Evolutionary conservation across 2,797 vertebrate species (phyloP).

Genomic region (Tarsius wallacei): DNA sequence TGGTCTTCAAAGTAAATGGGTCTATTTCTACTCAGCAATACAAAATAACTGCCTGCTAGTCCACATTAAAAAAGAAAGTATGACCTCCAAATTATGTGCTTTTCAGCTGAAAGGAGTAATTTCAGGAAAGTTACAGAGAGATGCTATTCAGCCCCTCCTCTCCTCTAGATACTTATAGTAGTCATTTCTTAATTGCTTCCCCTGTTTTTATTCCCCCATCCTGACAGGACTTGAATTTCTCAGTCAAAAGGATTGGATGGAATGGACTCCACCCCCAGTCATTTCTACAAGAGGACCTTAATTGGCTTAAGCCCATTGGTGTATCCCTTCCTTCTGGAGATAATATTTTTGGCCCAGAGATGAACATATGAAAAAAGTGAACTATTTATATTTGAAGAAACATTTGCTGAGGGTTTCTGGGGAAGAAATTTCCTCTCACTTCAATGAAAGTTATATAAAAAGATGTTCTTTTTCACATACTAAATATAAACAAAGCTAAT

Average conservation of each 20-base stretch:
- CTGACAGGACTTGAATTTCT: constrained; percentile 32
- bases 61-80: background rate
- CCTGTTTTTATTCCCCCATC: background rate
- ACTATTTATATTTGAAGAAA: constrained; percentile 65
- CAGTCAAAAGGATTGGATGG: background rate
- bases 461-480: constrained; percentile 43
- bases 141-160: background rate
- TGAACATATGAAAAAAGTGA: constrained; percentile 11
- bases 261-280: background rate
- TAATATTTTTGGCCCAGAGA: constrained; percentile 49
- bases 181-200: constrained; percentile 20
- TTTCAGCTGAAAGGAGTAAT: background rate
- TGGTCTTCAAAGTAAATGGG: background rate
- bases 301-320: background rate
- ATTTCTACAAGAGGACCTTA: background rate
- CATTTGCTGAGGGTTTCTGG: constrained; percentile 56
- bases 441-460: constrained; percentile 59
- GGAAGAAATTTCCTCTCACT: constrained; percentile 38
- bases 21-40: background rate
- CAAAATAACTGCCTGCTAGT: background rate
- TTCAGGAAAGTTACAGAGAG: constrained; percentile 20
- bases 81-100: background rate
- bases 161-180: background rate
- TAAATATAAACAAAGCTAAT: constrained; percentile 68
- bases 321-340: background rate